Conservation (phyloP, 1,140 invertebrate genomes). For the Cydia pomonella region DNA sequence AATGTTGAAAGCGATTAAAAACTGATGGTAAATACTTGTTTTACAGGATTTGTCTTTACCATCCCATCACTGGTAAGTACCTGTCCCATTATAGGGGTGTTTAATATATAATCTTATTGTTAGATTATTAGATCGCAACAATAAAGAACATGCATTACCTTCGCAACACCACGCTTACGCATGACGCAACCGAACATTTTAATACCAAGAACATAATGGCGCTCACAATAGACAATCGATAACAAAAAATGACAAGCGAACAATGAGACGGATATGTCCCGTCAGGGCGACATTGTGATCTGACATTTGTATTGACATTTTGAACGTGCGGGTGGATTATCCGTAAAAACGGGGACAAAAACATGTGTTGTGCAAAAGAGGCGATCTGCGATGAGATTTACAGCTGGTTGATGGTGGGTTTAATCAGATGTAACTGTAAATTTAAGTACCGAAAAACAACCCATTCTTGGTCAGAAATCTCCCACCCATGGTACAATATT, state of each 20-base stretch:
- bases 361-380: slow-evolving; percentile 12
- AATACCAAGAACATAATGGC: slow-evolving; percentile 13
- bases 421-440: not conserved
- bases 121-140: no score
- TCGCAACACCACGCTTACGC: slow-evolving; percentile 1
- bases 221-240: slow-evolving; percentile 25
- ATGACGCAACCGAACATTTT: slow-evolving; percentile 7
- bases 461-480: no score
- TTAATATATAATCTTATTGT: no score
- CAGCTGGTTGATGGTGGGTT: not conserved
- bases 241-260: slow-evolving; percentile 22
- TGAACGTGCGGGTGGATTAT: slow-evolving; percentile 19
- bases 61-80: no score
- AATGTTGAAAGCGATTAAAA: no score
- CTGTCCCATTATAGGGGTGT: no score
- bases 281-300: slow-evolving; percentile 30
- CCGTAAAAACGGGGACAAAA: not conserved
- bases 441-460: no score
- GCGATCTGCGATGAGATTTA: not conserved
- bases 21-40: no score
- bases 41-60: no score
- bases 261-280: slow-evolving; percentile 24
- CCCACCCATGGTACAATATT: no score
- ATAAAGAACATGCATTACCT: not conserved
- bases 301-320: slow-evolving; percentile 32